These are phyloP conservation scores for Mus minutoides DNA, from an alignment of 2,797 vertebrate genomes.

Conservation along the genomic window DNA sequence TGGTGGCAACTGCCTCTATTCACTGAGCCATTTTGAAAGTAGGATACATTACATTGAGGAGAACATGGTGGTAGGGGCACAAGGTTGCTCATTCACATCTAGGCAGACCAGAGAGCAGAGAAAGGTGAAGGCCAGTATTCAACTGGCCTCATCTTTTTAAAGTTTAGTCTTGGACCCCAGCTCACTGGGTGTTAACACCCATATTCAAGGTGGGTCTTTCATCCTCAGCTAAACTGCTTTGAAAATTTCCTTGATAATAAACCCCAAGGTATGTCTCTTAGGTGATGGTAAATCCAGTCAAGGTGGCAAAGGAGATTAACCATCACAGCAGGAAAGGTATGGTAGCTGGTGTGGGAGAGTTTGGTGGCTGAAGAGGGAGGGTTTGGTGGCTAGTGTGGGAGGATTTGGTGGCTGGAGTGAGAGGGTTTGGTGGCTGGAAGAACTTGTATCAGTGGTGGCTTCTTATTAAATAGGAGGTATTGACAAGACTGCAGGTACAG, in stretches of 20 bases:
- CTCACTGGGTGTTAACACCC: not conserved
- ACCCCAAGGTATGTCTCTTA: not conserved
- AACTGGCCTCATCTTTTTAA: not conserved
- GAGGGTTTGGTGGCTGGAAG: not conserved
- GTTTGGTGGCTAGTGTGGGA: not conserved
- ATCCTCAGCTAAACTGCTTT: not conserved
- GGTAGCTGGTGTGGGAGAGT: not conserved
- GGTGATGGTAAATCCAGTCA: not conserved
- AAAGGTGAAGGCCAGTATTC: too few species aligned
- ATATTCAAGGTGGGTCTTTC: not conserved
- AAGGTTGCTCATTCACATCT: not conserved
- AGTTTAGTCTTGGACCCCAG: not conserved
- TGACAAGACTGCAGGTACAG: not conserved
- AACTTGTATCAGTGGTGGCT: too few species aligned
- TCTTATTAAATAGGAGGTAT: not conserved
- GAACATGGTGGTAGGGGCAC: too few species aligned
- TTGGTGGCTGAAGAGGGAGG: too few species aligned
- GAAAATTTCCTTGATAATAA: not conserved
- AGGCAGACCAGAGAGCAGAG: not conserved
- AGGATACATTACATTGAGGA: too few species aligned
- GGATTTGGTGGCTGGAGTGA: not conserved
- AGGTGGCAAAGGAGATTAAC: not conserved
- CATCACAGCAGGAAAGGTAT: not conserved
- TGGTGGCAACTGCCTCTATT: not conserved
- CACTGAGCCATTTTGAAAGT: not conserved